Evolutionary conservation across 2,797 vertebrate genomes (phyloP), one percentile per base, ranked within the genome.

Genomic region (Semotilus atromaculatus): DNA sequence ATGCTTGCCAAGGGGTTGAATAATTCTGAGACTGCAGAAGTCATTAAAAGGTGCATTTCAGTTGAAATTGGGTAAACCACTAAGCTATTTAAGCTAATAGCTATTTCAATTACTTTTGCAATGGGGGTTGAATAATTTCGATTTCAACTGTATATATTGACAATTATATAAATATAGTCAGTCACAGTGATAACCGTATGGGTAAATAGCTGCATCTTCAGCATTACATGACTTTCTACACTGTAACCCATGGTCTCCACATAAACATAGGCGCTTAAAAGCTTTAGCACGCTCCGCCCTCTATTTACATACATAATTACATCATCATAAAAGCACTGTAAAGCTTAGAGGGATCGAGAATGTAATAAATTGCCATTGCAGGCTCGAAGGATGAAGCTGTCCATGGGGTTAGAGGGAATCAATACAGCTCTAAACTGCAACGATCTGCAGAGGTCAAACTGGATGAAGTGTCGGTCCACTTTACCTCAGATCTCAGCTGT

Each of bases 231-330:
- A 64, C 31, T 14, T 31, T 81, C 79, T 26, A 83, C 53, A 53
- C 21, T 10, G 13, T 48, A 13, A 40, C 23, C 34, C 18, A 64
- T 67, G 19, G 21, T 16, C 14, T 38, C 14, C 85, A 67, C 55
- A 68, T 76, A 75, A 84, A 84, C 51, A 70, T 60, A 38, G 34
- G 29, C 53, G 34, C 75, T 71, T 51, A 48, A 66, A 43, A 40
- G 40, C 71, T 53, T 48, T 16, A 68, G 51, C 19, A 48, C 6
- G 51, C 71, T 68, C 34, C 43, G 3, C 21, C 48, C 40, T 31
- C 71, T 70, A 43, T 83, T 72, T 83, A 72, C 73, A 83, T 86
- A 79, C 75, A 83, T 83, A 78, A 83, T 83, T 72, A 83, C 81
- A 48, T 70, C 29, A 3, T 84, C 71, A 76, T 84, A 62, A 80